Percentiles rank a stretch among this genome's conserved stretches.
phyloP scores from a whole-genome alignment of 2,888 invertebrate species.

The Temnothorax rugatulus region DNA sequence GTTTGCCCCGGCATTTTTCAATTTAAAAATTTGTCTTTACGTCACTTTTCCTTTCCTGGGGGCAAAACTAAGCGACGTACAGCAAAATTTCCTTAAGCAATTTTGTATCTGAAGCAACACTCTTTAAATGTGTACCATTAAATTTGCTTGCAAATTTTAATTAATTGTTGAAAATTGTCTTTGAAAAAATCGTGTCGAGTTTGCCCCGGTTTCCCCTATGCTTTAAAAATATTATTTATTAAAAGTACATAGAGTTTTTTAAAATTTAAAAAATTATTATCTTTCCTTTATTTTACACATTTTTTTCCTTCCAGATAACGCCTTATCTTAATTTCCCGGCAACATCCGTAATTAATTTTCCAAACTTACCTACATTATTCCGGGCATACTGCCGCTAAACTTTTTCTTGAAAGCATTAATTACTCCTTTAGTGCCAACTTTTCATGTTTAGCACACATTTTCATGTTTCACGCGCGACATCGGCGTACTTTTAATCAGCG shows the following conservation, averaged over 20 bases:
- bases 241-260: background rate
- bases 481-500: conserved; percentile 18
- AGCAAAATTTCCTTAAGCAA: too few relatives aligned
- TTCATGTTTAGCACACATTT: conserved; percentile 15
- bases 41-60: too few relatives aligned
- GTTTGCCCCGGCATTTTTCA: too few relatives aligned
- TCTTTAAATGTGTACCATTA: too few relatives aligned
- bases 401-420: conserved; percentile 42
- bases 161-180: too few relatives aligned
- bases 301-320: background rate
- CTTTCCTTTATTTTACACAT: conserved; percentile 12
- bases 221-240: background rate
- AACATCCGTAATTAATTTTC: conserved; percentile 51
- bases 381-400: background rate
- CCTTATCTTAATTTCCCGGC: conserved; percentile 33
- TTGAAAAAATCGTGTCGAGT: too few relatives aligned
- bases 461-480: background rate
- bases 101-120: too few relatives aligned
- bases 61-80: too few relatives aligned
- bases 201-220: too few relatives aligned
- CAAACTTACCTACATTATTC: conserved; percentile 24
- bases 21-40: too few relatives aligned
- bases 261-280: background rate
- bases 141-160: too few relatives aligned
- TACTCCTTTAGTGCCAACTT: conserved; percentile 3